Evolutionary conservation across 2,888 invertebrate genomes (phyloP).

Genomic region (Lathronympha strigana): DNA sequence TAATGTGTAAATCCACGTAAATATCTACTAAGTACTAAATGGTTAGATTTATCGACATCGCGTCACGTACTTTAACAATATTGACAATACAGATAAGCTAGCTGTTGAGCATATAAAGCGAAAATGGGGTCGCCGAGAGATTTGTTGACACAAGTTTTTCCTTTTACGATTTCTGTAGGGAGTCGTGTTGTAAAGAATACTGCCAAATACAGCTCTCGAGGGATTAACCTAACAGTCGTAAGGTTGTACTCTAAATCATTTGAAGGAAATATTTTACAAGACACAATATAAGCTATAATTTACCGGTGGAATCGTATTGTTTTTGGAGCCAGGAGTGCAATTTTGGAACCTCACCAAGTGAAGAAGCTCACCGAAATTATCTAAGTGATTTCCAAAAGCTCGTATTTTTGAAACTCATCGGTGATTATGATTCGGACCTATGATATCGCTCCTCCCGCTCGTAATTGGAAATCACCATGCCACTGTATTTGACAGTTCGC

Average conservation of each 20-base stretch:
- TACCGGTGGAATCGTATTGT: background rate
- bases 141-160: conserved; percentile 19
- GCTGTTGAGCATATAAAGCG: background rate
- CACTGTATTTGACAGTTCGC: too few relatives aligned
- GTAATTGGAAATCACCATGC: too few relatives aligned
- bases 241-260: conserved; percentile 18
- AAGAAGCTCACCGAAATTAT: too few relatives aligned
- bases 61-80: conserved; percentile 7
- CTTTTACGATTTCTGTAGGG: conserved; percentile 13
- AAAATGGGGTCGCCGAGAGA: conserved; percentile 12
- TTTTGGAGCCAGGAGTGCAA: too few relatives aligned
- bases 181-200: conserved; percentile 18
- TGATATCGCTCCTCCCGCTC: too few relatives aligned
- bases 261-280: conserved; percentile 13
- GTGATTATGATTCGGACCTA: too few relatives aligned
- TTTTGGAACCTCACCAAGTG: too few relatives aligned
- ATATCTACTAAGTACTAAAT: background rate
- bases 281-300: background rate
- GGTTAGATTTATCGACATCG: background rate
- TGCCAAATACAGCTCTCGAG: conserved; percentile 18
- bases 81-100: conserved; percentile 18
- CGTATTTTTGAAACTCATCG: too few relatives aligned
- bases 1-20: background rate
- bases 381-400: too few relatives aligned
- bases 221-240: conserved; percentile 14